These are phyloP conservation scores for Chrysotoxum bicinctum DNA, from an alignment of 2,888 invertebrate genomes.

Conservation along the genomic window DNA sequence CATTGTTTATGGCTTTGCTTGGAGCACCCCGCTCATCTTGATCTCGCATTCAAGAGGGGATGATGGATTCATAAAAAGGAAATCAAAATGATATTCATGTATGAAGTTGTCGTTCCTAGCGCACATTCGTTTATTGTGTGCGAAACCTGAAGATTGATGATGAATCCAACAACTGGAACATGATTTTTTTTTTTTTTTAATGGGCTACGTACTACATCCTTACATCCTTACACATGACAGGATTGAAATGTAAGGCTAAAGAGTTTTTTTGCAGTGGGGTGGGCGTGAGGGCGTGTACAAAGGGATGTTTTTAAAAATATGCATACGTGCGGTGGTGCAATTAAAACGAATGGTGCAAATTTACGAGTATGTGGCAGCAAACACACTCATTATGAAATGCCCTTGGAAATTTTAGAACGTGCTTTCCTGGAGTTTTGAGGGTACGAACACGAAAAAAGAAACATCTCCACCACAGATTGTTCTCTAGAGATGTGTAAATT, in stretches of 20 bases:
- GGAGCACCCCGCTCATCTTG: neutral
- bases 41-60: slow-evolving; percentile 9
- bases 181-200: neutral
- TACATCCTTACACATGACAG: neutral
- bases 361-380: slow-evolving; percentile 1
- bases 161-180: slow-evolving; percentile 50
- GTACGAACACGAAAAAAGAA: neutral
- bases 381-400: slow-evolving; percentile 2
- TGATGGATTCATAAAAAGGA: slow-evolving; percentile 34
- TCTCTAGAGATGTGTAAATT: slow-evolving; percentile 26
- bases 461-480: neutral
- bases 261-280: neutral
- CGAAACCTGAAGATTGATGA: slow-evolving; percentile 50
- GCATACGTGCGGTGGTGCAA: slow-evolving; percentile 26
- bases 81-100: slow-evolving; percentile 47
- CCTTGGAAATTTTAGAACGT: slow-evolving; percentile 21
- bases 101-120: slow-evolving; percentile 54
- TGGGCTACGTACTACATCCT: neutral
- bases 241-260: neutral
- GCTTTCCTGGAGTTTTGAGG: neutral
- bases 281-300: neutral
- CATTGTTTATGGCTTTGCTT: slow-evolving; percentile 36
- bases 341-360: slow-evolving; percentile 25
- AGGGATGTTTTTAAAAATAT: slow-evolving; percentile 3
- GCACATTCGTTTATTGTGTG: slow-evolving; percentile 61